Conservation (phyloP, 2,113 vertebrate genomes). For the Grus americana region DNA sequence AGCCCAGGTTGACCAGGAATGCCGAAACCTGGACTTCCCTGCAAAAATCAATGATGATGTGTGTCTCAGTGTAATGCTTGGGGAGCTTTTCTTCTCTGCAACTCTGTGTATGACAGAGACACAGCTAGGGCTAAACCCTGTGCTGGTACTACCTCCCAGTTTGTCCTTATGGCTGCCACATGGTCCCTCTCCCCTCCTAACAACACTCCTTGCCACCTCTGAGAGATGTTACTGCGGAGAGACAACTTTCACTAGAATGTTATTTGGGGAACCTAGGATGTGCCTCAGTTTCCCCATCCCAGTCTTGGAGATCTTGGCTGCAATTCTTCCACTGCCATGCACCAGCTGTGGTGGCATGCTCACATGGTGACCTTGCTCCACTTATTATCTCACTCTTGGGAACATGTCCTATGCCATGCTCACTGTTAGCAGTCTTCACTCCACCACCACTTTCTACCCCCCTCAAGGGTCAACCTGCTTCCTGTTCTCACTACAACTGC, state of each 20-base stretch:
- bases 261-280: neutral
- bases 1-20: conserved; percentile 86
- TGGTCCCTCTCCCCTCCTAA: neutral
- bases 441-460: neutral
- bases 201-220: neutral
- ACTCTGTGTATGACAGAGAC: accelerated
- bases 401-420: neutral
- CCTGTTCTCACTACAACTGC: neutral
- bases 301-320: neutral
- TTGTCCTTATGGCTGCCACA: neutral
- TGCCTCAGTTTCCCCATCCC: neutral
- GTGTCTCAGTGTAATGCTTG: neutral
- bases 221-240: neutral
- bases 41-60: neutral
- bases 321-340: neutral
- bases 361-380: neutral
- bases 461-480: neutral
- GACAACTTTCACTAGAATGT: neutral
- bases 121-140: neutral
- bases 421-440: neutral
- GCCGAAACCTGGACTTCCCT: conserved; percentile 88
- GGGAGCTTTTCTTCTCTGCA: neutral
- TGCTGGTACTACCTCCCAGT: neutral
- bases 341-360: neutral
- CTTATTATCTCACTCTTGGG: neutral